Evolutionary conservation across 2,888 invertebrate species (phyloP), one percentile per base, ranked within the genome.

Genomic region (Cryptosula pallasiana): DNA sequence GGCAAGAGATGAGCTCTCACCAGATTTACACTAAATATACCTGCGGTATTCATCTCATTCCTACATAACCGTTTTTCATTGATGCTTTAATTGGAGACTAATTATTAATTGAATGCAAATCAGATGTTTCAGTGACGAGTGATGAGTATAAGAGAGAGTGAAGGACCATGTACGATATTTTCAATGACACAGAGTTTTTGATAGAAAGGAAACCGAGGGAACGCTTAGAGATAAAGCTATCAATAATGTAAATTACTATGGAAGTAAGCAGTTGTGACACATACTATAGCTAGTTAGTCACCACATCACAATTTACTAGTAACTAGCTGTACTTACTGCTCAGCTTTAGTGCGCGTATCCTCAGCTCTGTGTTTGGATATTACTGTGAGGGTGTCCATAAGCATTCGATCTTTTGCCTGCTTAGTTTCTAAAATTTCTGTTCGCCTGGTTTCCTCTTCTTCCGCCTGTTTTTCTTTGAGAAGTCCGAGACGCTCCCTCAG

Each of bases 331-430:
- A 3, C 77, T 76, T 74, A 81, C 83, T 77, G 83, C 69, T 77
- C 55, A 54, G 83, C 81, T 27, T 82, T 81, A 29, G 80, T 75
- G 72, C 80, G 80, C 20, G 79, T 82, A 72, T 80, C 78, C 72
- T 84, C 84, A 34, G 80, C 76, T 69, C 84, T 73, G 73, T 84
- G 83, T 73, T 81, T 79, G 1, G 80, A 79, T 71, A 84, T 83
- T 36, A 75, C 79, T 35, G 82, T 82, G 71, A 84, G 72, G 23
- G 83, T 84, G 71, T 82, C 80, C 73, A 82, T 76, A 35, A 84
- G 73, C 73, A 80, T 74, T 73, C 82, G 80, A 70, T 84, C 82
- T 73, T 83, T 83, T 2, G 78, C 80, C 82, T 84, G 81, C 77
- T 85, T 85, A 20, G 73, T 63, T 25, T 79, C 78, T 13, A 84